phyloP scores from a whole-genome alignment of 2,113 vertebrate species.

The Lucifuga dentata region DNA sequence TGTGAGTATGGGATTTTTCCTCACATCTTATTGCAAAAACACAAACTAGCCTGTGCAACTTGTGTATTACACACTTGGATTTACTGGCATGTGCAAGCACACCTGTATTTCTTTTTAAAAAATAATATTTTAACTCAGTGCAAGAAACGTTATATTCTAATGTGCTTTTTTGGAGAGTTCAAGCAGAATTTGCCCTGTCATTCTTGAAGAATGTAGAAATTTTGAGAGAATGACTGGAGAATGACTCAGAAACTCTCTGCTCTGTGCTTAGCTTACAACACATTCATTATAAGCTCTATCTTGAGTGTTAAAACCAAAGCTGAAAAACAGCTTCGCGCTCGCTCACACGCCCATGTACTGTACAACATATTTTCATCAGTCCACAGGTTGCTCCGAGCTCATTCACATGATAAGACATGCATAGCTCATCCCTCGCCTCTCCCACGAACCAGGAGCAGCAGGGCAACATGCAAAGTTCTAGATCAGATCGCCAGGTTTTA shows the following conservation, averaged over 20 bases:
- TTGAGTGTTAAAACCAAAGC: background rate
- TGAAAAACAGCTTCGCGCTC: background rate
- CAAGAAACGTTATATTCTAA: background rate
- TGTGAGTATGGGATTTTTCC: slow-evolving; percentile 39
- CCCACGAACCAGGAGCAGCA: slow-evolving; percentile 41
- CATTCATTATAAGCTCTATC: slow-evolving; percentile 30
- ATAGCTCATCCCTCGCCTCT: slow-evolving; percentile 37
- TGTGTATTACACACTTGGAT: too few relatives aligned
- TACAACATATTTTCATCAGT: slow-evolving; percentile 60
- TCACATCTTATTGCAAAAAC: background rate
- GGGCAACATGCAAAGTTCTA: slow-evolving; percentile 1
- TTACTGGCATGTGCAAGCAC: too few relatives aligned
- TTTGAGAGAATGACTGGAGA: slow-evolving; percentile 23
- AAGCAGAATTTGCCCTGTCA: slow-evolving; percentile 22
- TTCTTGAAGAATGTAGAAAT: slow-evolving; percentile 53
- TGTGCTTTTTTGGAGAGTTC: slow-evolving; percentile 3
- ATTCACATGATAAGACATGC: slow-evolving; percentile 77
- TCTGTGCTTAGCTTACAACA: slow-evolving; percentile 62
- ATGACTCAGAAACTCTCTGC: slow-evolving; percentile 52
- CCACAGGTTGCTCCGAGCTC: slow-evolving; percentile 60
- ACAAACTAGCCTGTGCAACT: too few relatives aligned
- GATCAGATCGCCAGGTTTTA: background rate
- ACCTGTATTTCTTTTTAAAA: too few relatives aligned
- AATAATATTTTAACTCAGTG: background rate
- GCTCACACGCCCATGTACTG: slow-evolving; percentile 32